These are phyloP conservation scores for Ornithorhynchus anatinus DNA, from an alignment of 2,113 vertebrate species.

Conservation along the genomic window DNA sequence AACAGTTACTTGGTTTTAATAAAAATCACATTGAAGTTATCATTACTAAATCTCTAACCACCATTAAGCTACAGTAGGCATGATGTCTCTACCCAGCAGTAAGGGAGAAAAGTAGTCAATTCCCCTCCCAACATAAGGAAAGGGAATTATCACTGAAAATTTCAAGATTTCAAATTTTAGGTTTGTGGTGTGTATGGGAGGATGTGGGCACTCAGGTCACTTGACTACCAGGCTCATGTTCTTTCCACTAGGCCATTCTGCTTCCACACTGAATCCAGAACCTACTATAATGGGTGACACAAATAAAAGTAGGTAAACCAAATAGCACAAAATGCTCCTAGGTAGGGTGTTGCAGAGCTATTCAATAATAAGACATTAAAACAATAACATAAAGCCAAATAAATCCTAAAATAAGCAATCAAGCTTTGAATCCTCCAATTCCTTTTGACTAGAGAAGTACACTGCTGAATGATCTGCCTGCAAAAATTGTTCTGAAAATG, in stretches of 20 bases:
- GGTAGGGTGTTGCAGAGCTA: neutral
- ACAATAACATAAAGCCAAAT: neutral
- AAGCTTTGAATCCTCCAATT: neutral
- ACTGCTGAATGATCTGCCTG: neutral
- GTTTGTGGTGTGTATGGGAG: no score
- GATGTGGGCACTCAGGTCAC: no score
- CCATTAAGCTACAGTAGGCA: neutral
- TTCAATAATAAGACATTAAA: neutral
- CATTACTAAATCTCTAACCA: neutral
- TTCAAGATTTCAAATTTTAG: no score
- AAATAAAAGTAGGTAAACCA: no score
- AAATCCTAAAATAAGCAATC: neutral
- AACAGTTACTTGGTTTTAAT: slow-evolving; percentile 1
- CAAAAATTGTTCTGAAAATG: neutral
- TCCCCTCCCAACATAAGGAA: no score
- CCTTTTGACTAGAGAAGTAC: neutral
- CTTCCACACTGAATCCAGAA: no score
- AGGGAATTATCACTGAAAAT: no score
- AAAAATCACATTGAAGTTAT: slow-evolving; percentile 1
- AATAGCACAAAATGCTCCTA: no score
- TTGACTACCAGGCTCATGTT: no score
- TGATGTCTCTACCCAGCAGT: slow-evolving; percentile 9
- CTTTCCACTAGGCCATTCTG: no score
- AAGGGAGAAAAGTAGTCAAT: neutral
- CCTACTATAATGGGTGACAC: no score